Conservation (phyloP, 2,113 vertebrate genomes). For the Fregetta grallaria region DNA sequence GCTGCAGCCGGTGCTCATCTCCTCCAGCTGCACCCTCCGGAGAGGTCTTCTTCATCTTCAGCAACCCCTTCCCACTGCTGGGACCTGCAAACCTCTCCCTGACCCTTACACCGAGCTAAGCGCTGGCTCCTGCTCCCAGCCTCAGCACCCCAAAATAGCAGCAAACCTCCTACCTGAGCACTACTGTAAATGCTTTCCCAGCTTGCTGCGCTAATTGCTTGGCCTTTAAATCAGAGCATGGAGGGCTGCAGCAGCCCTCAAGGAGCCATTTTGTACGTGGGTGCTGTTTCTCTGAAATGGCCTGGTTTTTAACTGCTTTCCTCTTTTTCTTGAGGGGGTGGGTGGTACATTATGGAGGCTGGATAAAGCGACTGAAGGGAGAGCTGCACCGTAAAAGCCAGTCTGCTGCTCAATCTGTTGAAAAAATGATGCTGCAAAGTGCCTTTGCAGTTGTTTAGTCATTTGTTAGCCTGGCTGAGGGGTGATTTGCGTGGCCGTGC, state of each 20-base stretch:
- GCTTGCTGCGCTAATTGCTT: neutral
- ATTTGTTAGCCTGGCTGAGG: slow-evolving; percentile 33
- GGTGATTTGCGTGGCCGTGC: neutral
- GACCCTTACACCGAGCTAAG: neutral
- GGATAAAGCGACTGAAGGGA: slow-evolving; percentile 12
- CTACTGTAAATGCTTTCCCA: neutral
- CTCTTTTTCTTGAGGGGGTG: slow-evolving; percentile 17
- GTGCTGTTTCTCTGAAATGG: slow-evolving; percentile 22
- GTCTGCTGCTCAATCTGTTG: slow-evolving; percentile 27
- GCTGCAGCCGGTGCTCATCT: neutral
- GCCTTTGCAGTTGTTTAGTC: slow-evolving; percentile 41
- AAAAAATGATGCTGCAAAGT: slow-evolving; percentile 26
- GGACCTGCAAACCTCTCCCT: neutral
- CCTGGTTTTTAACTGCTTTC: slow-evolving; percentile 20
- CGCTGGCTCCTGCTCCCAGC: neutral
- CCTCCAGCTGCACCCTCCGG: neutral
- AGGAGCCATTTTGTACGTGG: slow-evolving; percentile 21
- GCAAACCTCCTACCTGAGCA: neutral
- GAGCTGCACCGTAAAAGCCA: neutral
- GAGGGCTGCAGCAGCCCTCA: neutral
- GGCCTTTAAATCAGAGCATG: neutral
- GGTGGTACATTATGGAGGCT: neutral
- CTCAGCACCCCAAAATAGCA: neutral
- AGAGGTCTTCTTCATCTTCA: neutral
- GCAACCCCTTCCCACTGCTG: neutral